Evolutionary conservation across 2,113 vertebrate genomes (phyloP), one percentile per base, ranked within the genome.

Genomic region (Ia io): DNA sequence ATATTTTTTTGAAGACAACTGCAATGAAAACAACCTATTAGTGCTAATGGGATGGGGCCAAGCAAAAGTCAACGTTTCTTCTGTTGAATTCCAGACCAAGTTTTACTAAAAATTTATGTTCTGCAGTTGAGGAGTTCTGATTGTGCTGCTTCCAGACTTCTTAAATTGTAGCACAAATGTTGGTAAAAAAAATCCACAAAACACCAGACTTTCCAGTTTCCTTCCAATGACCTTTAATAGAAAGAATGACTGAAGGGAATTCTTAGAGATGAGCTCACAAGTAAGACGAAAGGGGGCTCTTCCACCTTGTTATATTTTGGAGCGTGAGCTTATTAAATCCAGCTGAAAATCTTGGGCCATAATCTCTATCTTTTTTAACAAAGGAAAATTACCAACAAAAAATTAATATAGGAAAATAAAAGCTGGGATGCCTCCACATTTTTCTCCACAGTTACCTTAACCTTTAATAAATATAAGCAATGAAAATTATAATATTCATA

Each of bases 331-430:
- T 97, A 95, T 92, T 94, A 92, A 96, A 90, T 80, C 77, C 95
- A 97, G 87, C 77, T 97, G 96, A 95, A 78, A 47, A n/a, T 90
- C 94, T 87, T 96, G 80, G 47, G 91, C 90, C 88, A 22, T 93
- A 22, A 65, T 76, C 28, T 53, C n/a, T 93, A 10, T 73, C 17
- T n/a, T 95, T 67, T 94, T 91, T 3, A 11, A 11, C 79, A 93
- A 94, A 47, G 49, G 37, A 49, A 97, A 94, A 96, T 84, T 84
- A 90, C 30, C 77, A 92, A 47, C 22, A 65, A 84, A 86, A 79
- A 89, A 49, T 89, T 94, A 74, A 1, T 85, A 80, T 76, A 71
- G 37, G 40, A 59, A 80, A 78, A 87, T 95, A 61, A 82, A 90
- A 56, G 7, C 40, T 69, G 40, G 30, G 61, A 69, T 84, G 23